phyloP scores from a whole-genome alignment of 2,113 vertebrate genomes.

The Polypterus bichir region DNA sequence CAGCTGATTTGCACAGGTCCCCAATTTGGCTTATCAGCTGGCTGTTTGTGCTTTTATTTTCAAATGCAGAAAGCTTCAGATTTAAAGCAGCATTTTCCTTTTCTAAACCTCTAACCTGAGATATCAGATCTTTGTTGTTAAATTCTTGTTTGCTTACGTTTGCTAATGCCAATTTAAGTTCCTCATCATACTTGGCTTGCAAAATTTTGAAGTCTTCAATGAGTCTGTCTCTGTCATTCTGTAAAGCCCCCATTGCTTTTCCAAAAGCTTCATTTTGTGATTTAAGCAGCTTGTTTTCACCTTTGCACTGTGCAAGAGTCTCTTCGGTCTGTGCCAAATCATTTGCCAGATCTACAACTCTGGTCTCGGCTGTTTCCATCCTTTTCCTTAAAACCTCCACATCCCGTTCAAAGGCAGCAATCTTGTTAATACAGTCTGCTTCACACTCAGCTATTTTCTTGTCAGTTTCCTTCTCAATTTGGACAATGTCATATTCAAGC shows the following conservation, averaged over 20 bases:
- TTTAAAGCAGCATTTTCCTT: conserved; percentile 41
- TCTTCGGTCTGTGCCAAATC: conserved; percentile 38
- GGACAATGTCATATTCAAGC: conserved; percentile 27
- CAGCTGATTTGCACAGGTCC: conserved; percentile 40
- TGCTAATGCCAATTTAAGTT: conserved; percentile 41
- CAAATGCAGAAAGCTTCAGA: conserved; percentile 27
- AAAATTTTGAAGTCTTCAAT: conserved; percentile 62
- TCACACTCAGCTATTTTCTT: conserved; percentile 29
- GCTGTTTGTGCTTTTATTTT: conserved; percentile 30
- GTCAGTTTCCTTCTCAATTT: conserved; percentile 29
- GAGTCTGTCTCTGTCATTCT: conserved; percentile 63
- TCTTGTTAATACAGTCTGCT: conserved; percentile 28
- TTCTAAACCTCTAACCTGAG: conserved; percentile 34
- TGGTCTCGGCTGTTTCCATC: conserved; percentile 32
- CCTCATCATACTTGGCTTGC: conserved; percentile 44
- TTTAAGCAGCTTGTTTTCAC: conserved; percentile 39
- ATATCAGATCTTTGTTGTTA: conserved; percentile 28
- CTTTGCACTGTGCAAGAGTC: conserved; percentile 31
- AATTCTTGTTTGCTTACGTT: conserved; percentile 41
- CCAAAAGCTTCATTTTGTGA: conserved; percentile 61
- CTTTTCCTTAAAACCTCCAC: conserved; percentile 32
- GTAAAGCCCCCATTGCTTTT: conserved; percentile 66
- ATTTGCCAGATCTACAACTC: conserved; percentile 29
- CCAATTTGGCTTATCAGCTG: conserved; percentile 41
- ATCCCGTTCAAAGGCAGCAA: conserved; percentile 25